These are phyloP conservation scores for Cotesia glomerata DNA, from an alignment of 1,140 invertebrate species.

Conservation along the genomic window DNA sequence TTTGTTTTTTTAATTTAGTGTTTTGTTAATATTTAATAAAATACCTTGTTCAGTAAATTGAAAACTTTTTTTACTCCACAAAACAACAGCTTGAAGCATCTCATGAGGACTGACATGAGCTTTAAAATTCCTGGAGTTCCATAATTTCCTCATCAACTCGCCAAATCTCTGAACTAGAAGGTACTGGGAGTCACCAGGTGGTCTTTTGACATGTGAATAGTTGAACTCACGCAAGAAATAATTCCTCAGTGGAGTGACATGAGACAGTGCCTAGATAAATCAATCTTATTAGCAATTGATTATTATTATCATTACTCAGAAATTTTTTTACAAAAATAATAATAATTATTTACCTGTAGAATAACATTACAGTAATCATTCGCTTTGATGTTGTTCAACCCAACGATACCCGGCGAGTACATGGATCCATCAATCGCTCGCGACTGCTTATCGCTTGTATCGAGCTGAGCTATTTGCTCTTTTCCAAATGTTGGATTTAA, in stretches of 20 bases:
- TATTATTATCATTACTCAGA: background rate
- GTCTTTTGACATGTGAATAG: conserved; percentile 86
- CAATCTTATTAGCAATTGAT: background rate
- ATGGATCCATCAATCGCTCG: conserved; percentile 96
- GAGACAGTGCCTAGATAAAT: conserved; percentile 80
- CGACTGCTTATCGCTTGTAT: conserved; percentile 85
- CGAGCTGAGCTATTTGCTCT: conserved; percentile 81
- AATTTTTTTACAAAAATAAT: background rate
- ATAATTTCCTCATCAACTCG: conserved; percentile 95
- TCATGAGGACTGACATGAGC: conserved; percentile 99
- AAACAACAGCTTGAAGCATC: conserved; percentile 98
- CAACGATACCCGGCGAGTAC: conserved; percentile 95
- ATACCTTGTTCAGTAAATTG: conserved; percentile 97
- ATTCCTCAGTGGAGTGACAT: conserved; percentile 92
- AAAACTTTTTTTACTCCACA: conserved; percentile 97
- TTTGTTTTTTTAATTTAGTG: background rate
- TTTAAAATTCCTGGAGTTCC: conserved; percentile 99
- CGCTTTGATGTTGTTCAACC: conserved; percentile 98
- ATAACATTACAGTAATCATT: conserved; percentile 99
- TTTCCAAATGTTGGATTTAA: conserved; percentile 95
- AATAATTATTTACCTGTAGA: conserved; percentile 74
- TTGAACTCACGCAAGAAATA: conserved; percentile 95
- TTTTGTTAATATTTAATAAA: background rate
- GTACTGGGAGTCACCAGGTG: conserved; percentile 90
- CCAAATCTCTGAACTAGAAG: conserved; percentile 96